Percentiles rank a stretch among this genome's conserved stretches.
Evolutionary conservation across 2,113 vertebrate genomes (phyloP).

Genomic region (Oncorhynchus masou): DNA sequence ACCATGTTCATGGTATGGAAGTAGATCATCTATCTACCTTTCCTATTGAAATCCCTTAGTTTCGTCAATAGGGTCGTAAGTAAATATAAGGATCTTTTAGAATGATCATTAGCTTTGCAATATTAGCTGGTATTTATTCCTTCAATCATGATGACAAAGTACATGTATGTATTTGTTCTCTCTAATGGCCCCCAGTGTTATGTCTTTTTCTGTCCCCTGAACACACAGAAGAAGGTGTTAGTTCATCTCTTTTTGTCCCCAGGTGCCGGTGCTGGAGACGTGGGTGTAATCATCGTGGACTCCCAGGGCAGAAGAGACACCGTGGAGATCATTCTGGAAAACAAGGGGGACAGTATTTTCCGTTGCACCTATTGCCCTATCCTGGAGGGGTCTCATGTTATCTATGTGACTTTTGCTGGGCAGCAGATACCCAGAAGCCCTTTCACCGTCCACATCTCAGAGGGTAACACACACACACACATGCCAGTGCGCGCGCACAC

Average conservation of each 20-base stretch:
- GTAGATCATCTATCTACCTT: too few species aligned
- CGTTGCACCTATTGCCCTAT: constrained; percentile 92
- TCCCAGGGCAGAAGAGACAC: constrained; percentile 90
- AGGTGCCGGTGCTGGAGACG: constrained; percentile 93
- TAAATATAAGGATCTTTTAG: too few species aligned
- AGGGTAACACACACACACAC: constrained; percentile 88
- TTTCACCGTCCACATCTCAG: constrained; percentile 85
- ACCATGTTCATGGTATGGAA: constrained; percentile 82
- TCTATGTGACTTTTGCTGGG: constrained; percentile 85
- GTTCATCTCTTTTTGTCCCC: constrained; percentile 31
- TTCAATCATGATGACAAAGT: too few species aligned
- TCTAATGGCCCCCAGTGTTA: constrained; percentile 83
- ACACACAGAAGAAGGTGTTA: too few species aligned
- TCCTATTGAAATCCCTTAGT: too few species aligned
- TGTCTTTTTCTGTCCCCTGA: not conserved
- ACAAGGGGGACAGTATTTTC: constrained; percentile 90
- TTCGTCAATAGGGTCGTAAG: too few species aligned
- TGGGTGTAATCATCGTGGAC: constrained; percentile 90
- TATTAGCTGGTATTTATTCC: too few species aligned
- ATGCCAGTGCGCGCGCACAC: not conserved
- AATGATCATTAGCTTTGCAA: too few species aligned
- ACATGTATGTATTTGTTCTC: too few species aligned
- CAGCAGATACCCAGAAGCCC: constrained; percentile 89
- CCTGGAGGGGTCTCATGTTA: constrained; percentile 84
- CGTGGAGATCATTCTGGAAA: constrained; percentile 90